phyloP scores from a whole-genome alignment of 2,113 vertebrate species.

The Alaudala cheleensis region DNA sequence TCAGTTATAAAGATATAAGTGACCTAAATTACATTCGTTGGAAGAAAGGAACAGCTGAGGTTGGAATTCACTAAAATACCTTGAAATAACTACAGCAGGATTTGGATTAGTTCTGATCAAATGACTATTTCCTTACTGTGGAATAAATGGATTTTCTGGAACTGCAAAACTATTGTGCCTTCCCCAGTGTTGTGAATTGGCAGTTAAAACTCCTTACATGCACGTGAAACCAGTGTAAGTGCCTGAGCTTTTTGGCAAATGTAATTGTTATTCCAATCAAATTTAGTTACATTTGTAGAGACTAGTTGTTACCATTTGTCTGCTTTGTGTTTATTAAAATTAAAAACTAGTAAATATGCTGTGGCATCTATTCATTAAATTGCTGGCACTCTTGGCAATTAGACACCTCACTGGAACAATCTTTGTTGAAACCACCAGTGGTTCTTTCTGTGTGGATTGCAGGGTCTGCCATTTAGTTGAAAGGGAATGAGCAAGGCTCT shows the following conservation, averaged over 20 bases:
- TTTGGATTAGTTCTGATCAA: constrained; percentile 57
- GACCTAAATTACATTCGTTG: constrained; percentile 27
- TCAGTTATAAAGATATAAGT: constrained; percentile 38
- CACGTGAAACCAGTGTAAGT: background rate
- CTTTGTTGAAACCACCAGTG: background rate
- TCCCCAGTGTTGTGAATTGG: background rate
- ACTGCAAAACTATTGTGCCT: constrained; percentile 15
- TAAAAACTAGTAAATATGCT: background rate
- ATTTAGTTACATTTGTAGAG: background rate
- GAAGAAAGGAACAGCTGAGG: constrained; percentile 46
- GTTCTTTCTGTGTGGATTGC: background rate
- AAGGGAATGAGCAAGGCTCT: background rate
- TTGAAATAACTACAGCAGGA: constrained; percentile 42
- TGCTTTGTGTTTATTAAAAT: constrained; percentile 8
- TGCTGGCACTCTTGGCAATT: background rate
- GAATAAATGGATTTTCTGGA: constrained; percentile 44
- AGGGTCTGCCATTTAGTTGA: background rate
- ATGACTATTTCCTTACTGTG: background rate
- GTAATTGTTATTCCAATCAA: background rate
- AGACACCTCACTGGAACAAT: background rate
- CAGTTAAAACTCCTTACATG: background rate
- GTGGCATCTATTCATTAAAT: background rate
- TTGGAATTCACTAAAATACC: constrained; percentile 24
- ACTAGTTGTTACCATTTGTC: background rate
- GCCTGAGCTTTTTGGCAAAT: constrained; percentile 1